phyloP scores from a whole-genome alignment of 2,797 vertebrate species.

The Urophycis tenuis region DNA sequence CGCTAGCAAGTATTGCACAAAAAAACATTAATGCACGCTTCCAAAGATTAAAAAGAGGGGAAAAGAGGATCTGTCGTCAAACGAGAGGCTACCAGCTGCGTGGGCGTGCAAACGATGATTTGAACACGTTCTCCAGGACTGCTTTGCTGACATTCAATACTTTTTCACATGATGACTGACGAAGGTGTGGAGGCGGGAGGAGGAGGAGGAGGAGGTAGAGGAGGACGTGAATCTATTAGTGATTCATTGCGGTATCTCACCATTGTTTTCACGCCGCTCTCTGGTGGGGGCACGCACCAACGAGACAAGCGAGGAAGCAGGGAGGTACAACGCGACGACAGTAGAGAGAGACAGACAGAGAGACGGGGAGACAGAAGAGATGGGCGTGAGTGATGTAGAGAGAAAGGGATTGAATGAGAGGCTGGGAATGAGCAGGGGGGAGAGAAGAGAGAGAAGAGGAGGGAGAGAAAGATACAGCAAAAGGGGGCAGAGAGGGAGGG shows the following conservation, averaged over 20 bases:
- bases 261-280: constrained; percentile 62
- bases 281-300: constrained; percentile 44
- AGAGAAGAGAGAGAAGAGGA: no score
- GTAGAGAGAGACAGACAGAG: constrained; percentile 15
- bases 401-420: no score
- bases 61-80: no score
- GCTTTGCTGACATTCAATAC: constrained; percentile 56
- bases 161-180: constrained; percentile 63
- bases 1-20: no score
- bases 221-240: constrained; percentile 63
- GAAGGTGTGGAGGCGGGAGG: constrained; percentile 49
- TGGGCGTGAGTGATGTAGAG: background rate
- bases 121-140: constrained; percentile 18
- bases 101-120: constrained; percentile 20
- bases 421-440: no score
- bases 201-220: constrained; percentile 48
- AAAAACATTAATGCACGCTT: no score
- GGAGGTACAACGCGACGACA: constrained; percentile 21
- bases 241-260: constrained; percentile 56
- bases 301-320: constrained; percentile 41
- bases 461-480: no score
- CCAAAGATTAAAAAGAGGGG: no score
- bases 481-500: no score
- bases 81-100: no score
- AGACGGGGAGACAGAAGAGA: background rate